phyloP scores from a whole-genome alignment of 2,113 vertebrate species.

The Trichechus manatus region DNA sequence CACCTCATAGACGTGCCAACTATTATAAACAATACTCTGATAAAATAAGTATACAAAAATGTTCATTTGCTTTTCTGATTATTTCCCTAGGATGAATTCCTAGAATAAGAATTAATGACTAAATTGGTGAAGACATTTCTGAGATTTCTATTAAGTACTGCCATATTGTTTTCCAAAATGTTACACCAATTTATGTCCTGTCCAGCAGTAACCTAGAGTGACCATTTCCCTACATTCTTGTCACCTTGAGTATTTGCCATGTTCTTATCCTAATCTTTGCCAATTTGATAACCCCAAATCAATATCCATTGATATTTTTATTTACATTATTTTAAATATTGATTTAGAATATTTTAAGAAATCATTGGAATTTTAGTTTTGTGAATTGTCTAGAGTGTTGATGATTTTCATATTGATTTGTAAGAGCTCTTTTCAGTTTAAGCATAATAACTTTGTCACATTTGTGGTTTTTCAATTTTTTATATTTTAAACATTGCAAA shows the following conservation, averaged over 20 bases:
- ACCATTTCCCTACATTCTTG: not conserved
- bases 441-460: not conserved
- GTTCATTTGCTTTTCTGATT: not conserved
- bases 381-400: not conserved
- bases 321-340: slow-evolving; percentile 29
- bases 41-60: slow-evolving; percentile 11
- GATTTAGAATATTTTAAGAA: slow-evolving; percentile 19
- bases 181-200: not conserved
- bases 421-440: slow-evolving; percentile 11
- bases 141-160: slow-evolving; percentile 34
- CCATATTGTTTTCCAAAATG: slow-evolving; percentile 28
- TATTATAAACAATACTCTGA: not conserved
- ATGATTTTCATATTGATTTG: slow-evolving; percentile 9
- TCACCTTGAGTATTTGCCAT: not conserved
- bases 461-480: not conserved
- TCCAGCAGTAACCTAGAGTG: not conserved
- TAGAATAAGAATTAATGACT: slow-evolving; percentile 7
- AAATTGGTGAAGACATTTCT: slow-evolving; percentile 42
- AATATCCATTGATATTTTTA: not conserved
- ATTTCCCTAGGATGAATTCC: slow-evolving; percentile 35
- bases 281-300: not conserved
- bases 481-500: not conserved
- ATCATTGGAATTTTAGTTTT: slow-evolving; percentile 12
- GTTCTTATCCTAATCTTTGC: not conserved
- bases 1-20: not conserved